Evolutionary conservation across 1,140 invertebrate species (phyloP), one percentile per base, ranked within the genome.

Genomic region (Drosophila nigromelanica): DNA sequence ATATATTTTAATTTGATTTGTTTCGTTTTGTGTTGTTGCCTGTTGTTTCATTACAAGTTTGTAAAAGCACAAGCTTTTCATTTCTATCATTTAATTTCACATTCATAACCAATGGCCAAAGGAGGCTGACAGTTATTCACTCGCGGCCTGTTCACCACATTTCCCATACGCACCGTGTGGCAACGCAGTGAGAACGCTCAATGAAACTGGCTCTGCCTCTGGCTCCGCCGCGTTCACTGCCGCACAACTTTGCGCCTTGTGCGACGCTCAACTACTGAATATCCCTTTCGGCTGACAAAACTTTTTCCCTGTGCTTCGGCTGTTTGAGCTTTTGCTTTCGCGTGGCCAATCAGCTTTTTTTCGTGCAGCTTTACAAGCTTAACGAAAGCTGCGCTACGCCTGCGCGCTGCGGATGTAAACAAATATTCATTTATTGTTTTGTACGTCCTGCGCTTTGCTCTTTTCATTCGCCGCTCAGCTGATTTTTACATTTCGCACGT

Each of bases 221-320:
- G 24, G 4, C 39, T 21, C 40, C n/a, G 21, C 12, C 47, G 48
- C 27, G 7, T 39, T 8, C 48, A 50, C 72, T 18, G 27, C 42
- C 51, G 47, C 47, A 70, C 74, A 78, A 81, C 74, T 76, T 76
- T 78, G 76, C 76, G 77, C 80, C 71, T 63, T 83, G 68, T 68
- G 73, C 68, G 80, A 69, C 58, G 72, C 63, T 83, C 69, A 56
- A 45, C 68, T 66, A 83, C 80, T 83, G 68, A 72, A 73, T 80
- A 73, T 58, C 55, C 80, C 52, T 54, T 69, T 18, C 18, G 27
- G 47, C 8, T 37, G 33, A 6, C 12, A 33, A 24, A 67, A 76
- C 59, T 76, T 80, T 78, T 52, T 50, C 43, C 64, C 42, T 62
- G 56, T 58, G 54, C 59, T 45, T 50, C 39, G 43, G 7, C 33